phyloP scores from a whole-genome alignment of 2,797 vertebrate genomes.

The Pitangus sulphuratus region DNA sequence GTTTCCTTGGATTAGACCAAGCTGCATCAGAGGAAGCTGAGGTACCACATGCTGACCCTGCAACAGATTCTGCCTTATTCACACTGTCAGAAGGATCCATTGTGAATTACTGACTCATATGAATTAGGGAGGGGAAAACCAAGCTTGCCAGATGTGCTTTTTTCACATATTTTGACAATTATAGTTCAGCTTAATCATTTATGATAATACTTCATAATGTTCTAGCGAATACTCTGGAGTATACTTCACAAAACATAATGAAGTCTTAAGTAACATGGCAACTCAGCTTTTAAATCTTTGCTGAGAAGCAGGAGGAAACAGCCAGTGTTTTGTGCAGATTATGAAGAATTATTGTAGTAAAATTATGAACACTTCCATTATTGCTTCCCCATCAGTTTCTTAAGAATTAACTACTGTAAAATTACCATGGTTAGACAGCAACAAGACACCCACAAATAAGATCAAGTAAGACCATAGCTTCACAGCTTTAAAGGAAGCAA shows the following conservation, averaged over 20 bases:
- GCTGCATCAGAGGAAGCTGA: neutral
- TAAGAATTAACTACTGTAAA: neutral
- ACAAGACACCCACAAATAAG: constrained; percentile 45
- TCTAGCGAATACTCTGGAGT: constrained; percentile 59
- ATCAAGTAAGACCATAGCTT: constrained; percentile 29
- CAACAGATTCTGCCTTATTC: neutral
- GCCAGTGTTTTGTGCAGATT: neutral
- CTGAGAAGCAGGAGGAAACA: constrained; percentile 12
- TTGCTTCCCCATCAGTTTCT: constrained; percentile 22
- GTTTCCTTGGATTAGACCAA: accelerated
- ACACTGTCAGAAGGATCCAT: neutral
- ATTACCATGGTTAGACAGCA: neutral
- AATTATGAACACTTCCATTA: constrained; percentile 44
- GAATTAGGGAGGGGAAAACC: neutral
- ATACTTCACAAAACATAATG: constrained; percentile 64
- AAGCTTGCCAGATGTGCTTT: constrained; percentile 60
- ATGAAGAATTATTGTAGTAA: constrained; percentile 8
- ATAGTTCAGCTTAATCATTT: constrained; percentile 70
- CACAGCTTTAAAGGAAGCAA: constrained; percentile 31
- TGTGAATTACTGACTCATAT: constrained; percentile 21
- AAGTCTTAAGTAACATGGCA: constrained; percentile 55
- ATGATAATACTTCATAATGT: constrained; percentile 63
- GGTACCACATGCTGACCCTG: neutral
- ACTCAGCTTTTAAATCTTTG: constrained; percentile 58
- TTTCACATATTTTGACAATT: constrained; percentile 71